Evolutionary conservation across 2,888 invertebrate genomes (phyloP).

Genomic region (Athrips mouffetella): DNA sequence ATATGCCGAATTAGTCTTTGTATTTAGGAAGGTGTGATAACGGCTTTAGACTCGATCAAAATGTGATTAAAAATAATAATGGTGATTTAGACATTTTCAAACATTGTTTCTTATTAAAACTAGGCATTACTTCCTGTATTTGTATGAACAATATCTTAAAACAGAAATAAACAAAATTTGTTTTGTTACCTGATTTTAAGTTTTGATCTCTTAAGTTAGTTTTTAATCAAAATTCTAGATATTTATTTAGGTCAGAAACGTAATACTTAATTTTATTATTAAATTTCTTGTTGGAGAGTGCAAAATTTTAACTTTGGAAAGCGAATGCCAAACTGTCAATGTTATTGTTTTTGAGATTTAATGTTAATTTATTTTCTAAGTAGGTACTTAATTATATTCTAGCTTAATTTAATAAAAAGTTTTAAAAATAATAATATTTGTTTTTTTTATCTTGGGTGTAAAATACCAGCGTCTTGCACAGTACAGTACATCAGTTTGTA

Average conservation of each 20-base stretch:
- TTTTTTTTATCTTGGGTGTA: too few species aligned
- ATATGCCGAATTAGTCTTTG: too few species aligned
- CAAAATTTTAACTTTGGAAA: constrained; percentile 42
- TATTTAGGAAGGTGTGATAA: too few species aligned
- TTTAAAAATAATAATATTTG: constrained; percentile 24
- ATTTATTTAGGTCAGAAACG: constrained; percentile 52
- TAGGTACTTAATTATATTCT: constrained; percentile 50
- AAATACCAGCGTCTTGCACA: too few species aligned
- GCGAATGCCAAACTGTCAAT: constrained; percentile 63
- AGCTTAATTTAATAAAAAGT: constrained; percentile 41
- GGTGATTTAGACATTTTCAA: too few species aligned
- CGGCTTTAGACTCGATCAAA: too few species aligned
- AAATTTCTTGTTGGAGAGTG: constrained; percentile 48
- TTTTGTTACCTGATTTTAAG: constrained; percentile 70
- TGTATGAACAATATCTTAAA: not conserved
- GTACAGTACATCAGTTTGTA: too few species aligned
- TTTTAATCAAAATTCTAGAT: constrained; percentile 45
- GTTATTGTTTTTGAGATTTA: constrained; percentile 67
- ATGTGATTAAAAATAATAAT: too few species aligned
- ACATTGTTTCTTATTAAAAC: too few species aligned
- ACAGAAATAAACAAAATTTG: constrained; percentile 15
- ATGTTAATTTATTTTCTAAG: constrained; percentile 40
- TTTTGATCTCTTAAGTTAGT: constrained; percentile 73
- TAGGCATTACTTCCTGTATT: too few species aligned
- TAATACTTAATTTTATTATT: constrained; percentile 37